phyloP scores from a whole-genome alignment of 92 coral and sea anemone genomes.

The Epizoanthus fatuus region DNA sequence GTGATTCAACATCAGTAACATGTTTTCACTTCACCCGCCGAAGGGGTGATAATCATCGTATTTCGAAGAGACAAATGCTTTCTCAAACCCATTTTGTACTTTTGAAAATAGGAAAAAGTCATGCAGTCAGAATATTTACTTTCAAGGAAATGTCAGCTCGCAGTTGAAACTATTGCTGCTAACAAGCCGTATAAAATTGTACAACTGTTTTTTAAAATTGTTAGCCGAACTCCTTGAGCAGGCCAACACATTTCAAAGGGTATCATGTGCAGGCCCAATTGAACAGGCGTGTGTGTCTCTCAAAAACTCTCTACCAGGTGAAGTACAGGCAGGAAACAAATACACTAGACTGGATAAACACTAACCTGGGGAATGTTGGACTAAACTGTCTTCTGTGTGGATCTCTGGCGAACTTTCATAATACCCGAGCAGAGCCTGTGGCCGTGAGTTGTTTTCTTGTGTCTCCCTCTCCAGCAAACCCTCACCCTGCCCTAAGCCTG shows the following conservation, averaged over 20 bases:
- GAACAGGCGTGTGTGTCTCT: slow-evolving; percentile 5
- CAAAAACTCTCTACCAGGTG: background rate
- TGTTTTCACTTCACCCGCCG: slow-evolving; percentile 15
- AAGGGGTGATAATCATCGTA: background rate
- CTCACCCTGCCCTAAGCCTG: slow-evolving; percentile 22
- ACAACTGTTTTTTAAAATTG: slow-evolving; percentile 1
- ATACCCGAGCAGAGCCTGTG: background rate
- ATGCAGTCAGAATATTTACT: slow-evolving; percentile 12
- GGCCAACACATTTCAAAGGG: background rate
- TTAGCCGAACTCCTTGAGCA: background rate
- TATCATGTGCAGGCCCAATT: background rate
- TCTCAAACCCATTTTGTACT: background rate
- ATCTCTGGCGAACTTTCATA: slow-evolving; percentile 5
- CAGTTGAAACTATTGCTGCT: background rate
- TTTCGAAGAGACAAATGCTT: background rate
- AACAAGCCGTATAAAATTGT: background rate
- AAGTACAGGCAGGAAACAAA: background rate
- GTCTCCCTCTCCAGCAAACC: slow-evolving; percentile 8
- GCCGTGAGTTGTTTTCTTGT: background rate
- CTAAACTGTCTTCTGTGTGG: slow-evolving; percentile 27
- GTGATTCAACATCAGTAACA: no score
- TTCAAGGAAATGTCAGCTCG: slow-evolving; percentile 21
- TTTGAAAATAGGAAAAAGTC: background rate
- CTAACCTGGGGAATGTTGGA: slow-evolving; percentile 16
- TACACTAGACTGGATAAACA: background rate